Evolutionary conservation across 2,888 invertebrate species (phyloP).

Genomic region (Trichogramma dendrolimi): DNA sequence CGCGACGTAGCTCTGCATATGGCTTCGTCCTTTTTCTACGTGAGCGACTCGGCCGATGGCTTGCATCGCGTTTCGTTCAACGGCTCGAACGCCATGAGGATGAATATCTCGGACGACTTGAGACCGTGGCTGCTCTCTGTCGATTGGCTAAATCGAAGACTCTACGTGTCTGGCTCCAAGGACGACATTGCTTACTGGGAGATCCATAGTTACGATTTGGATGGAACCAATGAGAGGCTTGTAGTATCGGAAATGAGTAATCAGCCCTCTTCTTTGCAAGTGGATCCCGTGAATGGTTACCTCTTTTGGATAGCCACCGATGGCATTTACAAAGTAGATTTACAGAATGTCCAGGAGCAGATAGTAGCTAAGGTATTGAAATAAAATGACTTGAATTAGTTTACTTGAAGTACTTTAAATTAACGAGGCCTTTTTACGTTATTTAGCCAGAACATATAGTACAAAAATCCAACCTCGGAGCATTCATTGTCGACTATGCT

Average conservation of each 20-base stretch:
- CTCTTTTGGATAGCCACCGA: conserved; percentile 72
- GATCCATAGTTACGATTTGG: conserved; percentile 71
- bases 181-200: conserved; percentile 60
- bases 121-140: conserved; percentile 70
- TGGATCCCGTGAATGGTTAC: conserved; percentile 91
- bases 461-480: conserved; percentile 66
- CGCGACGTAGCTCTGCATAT: conserved; percentile 75
- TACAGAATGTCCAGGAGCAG: conserved; percentile 60
- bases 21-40: conserved; percentile 68
- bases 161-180: conserved; percentile 74
- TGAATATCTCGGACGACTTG: conserved; percentile 56
- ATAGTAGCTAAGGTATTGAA: conserved; percentile 1
- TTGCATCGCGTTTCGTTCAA: conserved; percentile 55
- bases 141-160: conserved; percentile 83
- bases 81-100: conserved; percentile 52
- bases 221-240: conserved; percentile 58
- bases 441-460: conserved; percentile 63
- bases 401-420: background rate
- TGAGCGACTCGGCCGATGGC: conserved; percentile 70
- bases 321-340: conserved; percentile 72
- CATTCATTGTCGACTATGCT: conserved; percentile 78
- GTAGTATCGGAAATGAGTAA: conserved; percentile 65
- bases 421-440: conserved; percentile 26
- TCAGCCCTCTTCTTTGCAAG: conserved; percentile 76
- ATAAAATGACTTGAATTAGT: background rate